phyloP scores from a whole-genome alignment of 1,140 invertebrate genomes.

The Latrodectus geometricus region DNA sequence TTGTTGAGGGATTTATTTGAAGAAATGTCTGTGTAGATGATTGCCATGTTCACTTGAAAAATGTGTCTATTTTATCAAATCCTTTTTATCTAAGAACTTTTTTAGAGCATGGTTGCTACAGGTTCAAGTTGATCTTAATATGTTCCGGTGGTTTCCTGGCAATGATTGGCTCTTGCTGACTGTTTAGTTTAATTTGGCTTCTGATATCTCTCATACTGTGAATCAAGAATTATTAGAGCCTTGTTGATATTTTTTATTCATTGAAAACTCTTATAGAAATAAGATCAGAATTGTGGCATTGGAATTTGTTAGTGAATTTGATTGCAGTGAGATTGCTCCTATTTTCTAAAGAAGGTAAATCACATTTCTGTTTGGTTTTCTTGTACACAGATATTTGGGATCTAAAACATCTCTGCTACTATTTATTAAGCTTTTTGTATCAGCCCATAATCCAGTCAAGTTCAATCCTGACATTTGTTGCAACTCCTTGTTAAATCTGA shows the following conservation, averaged over 20 bases:
- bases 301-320: neutral
- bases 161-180: neutral
- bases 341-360: neutral
- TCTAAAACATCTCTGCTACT: too few species aligned
- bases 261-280: conserved; percentile 10
- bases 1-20: neutral
- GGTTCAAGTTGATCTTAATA: conserved; percentile 3
- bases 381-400: too few species aligned
- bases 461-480: too few species aligned
- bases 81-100: neutral
- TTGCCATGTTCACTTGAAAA: too few species aligned
- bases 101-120: conserved; percentile 8
- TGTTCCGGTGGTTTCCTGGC: neutral
- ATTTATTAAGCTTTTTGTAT: too few species aligned
- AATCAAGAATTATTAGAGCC: neutral
- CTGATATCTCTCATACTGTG: neutral
- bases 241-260: neutral
- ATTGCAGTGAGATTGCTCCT: neutral
- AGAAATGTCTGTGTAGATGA: too few species aligned
- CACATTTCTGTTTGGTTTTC: conserved; percentile 13
- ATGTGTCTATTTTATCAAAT: neutral
- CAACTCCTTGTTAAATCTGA: too few species aligned
- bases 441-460: too few species aligned
- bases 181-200: neutral
- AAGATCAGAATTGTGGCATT: neutral